These are phyloP conservation scores for Haplochromis vanheusdeni DNA, from an alignment of 2,113 vertebrate genomes.

Conservation along the genomic window DNA sequence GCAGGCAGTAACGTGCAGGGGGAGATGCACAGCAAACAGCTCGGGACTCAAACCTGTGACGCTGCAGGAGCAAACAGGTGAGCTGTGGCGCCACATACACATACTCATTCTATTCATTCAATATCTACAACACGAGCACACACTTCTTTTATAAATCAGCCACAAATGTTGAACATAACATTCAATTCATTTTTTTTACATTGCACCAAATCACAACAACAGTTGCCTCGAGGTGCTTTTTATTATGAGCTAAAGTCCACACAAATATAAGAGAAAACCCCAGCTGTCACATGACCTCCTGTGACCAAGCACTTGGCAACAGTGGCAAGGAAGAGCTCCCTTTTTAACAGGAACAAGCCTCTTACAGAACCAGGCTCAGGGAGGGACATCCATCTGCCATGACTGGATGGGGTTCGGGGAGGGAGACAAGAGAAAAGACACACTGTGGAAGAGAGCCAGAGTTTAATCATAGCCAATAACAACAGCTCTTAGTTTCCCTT, in stretches of 20 bases:
- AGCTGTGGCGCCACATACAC: neutral
- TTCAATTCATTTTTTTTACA: neutral
- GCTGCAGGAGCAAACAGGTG: neutral
- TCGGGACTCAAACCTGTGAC: neutral
- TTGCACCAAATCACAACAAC: neutral
- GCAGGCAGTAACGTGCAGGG: neutral
- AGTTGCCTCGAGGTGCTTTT: neutral
- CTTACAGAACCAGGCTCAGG: neutral
- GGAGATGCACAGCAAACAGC: neutral
- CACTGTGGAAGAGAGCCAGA: neutral
- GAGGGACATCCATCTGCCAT: neutral
- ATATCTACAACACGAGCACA: neutral
- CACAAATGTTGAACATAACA: fast-evolving
- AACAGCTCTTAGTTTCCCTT: neutral
- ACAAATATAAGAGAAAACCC: neutral
- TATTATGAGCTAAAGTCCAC: neutral
- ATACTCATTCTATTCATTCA: neutral
- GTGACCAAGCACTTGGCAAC: neutral
- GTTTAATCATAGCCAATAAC: neutral
- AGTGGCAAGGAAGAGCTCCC: neutral
- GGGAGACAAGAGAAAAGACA: neutral
- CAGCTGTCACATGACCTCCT: neutral
- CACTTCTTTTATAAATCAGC: neutral
- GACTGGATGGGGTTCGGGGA: neutral
- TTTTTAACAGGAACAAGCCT: neutral